These are phyloP conservation scores for Sebastolobus alascanus DNA, from an alignment of 2,797 vertebrate species.

Conservation along the genomic window DNA sequence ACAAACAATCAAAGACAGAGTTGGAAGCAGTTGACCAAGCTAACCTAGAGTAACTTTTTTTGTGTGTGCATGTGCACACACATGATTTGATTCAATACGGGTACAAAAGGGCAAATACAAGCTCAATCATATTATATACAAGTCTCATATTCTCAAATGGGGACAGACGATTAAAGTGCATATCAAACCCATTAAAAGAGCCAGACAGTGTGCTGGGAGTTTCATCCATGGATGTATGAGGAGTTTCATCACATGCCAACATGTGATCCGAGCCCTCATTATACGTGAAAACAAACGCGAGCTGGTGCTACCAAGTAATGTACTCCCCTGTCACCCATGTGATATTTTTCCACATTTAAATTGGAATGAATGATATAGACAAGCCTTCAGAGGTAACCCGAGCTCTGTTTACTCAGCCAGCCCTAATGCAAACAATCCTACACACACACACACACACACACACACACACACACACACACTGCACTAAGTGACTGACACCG, in stretches of 20 bases:
- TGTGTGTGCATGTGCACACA: not conserved
- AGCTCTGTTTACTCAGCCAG: conserved; percentile 73
- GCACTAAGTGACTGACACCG: conserved; percentile 69
- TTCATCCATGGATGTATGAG: conserved; percentile 24
- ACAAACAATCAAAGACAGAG: not conserved
- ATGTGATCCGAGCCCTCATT: conserved; percentile 35
- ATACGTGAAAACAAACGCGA: conserved; percentile 46
- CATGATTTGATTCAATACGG: not conserved
- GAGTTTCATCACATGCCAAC: conserved; percentile 40
- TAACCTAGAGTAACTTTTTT: not conserved
- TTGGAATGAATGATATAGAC: conserved; percentile 63
- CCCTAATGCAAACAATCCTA: conserved; percentile 66
- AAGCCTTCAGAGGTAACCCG: conserved; percentile 62
- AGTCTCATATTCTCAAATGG: conserved; percentile 29
- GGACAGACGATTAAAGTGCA: conserved; percentile 33
- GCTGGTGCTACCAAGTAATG: conserved; percentile 56
- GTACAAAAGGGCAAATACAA: not conserved
- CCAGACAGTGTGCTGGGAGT: not conserved
- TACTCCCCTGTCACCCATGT: conserved; percentile 27
- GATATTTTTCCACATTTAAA: conserved; percentile 69
- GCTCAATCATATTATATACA: not conserved
- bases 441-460: conserved; percentile 28
- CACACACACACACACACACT: conserved; percentile 38
- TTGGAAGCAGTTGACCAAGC: not conserved
- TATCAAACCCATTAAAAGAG: conserved; percentile 34